phyloP scores from a whole-genome alignment of 2,113 vertebrate species.

The Bettongia penicillata region DNA sequence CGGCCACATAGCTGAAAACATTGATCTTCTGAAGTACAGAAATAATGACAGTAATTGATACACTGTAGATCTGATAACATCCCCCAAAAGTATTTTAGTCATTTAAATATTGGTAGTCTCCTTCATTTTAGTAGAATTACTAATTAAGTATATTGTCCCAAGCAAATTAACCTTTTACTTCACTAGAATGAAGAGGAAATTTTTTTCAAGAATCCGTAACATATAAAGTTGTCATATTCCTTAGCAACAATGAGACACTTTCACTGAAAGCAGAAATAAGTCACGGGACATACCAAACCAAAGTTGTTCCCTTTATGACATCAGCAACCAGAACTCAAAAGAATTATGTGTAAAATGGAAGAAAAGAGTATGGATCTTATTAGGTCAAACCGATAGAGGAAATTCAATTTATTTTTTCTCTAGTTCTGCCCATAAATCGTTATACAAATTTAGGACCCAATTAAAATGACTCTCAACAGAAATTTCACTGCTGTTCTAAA shows the following conservation, averaged over 20 bases:
- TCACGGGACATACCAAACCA: conserved; percentile 67
- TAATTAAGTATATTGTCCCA: conserved; percentile 70
- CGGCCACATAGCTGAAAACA: neutral
- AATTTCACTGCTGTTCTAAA: conserved; percentile 8
- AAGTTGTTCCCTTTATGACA: conserved; percentile 65
- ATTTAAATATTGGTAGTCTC: conserved; percentile 52
- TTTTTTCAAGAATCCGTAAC: conserved; percentile 67
- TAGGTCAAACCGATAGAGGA: conserved; percentile 62
- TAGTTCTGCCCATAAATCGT: conserved; percentile 69
- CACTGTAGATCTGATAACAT: conserved; percentile 60
- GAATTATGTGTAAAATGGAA: conserved; percentile 59
- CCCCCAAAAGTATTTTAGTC: conserved; percentile 52
- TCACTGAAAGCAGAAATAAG: conserved; percentile 73
- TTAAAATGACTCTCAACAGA: conserved; percentile 71
- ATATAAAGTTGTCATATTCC: conserved; percentile 62
- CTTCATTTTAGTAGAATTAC: conserved; percentile 64
- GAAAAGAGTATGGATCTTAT: conserved; percentile 65
- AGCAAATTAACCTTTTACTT: conserved; percentile 75
- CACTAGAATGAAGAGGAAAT: conserved; percentile 60
- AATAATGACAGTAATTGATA: conserved; percentile 20
- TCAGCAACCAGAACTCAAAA: conserved; percentile 71
- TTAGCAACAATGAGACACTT: conserved; percentile 71
- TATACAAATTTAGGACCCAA: conserved; percentile 71
- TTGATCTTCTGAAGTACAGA: neutral
- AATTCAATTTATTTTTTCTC: conserved; percentile 70